These are phyloP conservation scores for Neoaliturus tenellus DNA, from an alignment of 2,888 invertebrate species.

Conservation along the genomic window DNA sequence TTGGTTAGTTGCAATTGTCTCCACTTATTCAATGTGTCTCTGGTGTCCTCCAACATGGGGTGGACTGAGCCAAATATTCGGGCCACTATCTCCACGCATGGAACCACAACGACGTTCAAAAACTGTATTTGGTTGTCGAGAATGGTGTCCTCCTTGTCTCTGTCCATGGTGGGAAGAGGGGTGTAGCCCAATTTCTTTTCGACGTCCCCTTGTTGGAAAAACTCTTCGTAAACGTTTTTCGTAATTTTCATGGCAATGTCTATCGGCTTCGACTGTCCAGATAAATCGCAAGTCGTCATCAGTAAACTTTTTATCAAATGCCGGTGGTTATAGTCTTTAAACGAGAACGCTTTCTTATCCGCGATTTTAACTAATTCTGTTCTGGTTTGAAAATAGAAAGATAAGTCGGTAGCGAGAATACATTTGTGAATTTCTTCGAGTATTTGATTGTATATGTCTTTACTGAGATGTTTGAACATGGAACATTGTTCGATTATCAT, in stretches of 20 bases:
- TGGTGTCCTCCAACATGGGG: slow-evolving; percentile 3
- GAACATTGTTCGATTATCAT: slow-evolving; percentile 77
- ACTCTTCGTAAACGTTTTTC: slow-evolving; percentile 76
- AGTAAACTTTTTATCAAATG: slow-evolving; percentile 75
- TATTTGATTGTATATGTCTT: slow-evolving; percentile 72
- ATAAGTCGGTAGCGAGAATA: slow-evolving; percentile 78
- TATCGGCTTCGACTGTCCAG: slow-evolving; percentile 78
- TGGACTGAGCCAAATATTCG: not conserved
- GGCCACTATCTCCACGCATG: slow-evolving; percentile 73
- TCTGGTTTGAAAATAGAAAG: slow-evolving; percentile 76
- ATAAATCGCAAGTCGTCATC: slow-evolving; percentile 80
- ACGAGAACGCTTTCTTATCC: slow-evolving; percentile 74
- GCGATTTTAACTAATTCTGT: slow-evolving; percentile 75
- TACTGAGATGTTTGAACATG: slow-evolving; percentile 73
- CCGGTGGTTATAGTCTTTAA: slow-evolving; percentile 74
- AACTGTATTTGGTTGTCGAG: slow-evolving; percentile 81
- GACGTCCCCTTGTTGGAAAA: slow-evolving; percentile 77
- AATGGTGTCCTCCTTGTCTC: slow-evolving; percentile 76
- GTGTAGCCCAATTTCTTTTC: slow-evolving; percentile 77
- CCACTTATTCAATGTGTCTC: not conserved
- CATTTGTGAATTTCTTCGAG: slow-evolving; percentile 75
- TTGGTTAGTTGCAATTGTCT: not conserved
- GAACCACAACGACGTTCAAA: slow-evolving; percentile 77
- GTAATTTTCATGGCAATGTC: slow-evolving; percentile 75
- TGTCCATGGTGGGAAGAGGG: slow-evolving; percentile 80